These are phyloP conservation scores for Octodon degus DNA, from an alignment of 2,113 vertebrate species.

Conservation along the genomic window DNA sequence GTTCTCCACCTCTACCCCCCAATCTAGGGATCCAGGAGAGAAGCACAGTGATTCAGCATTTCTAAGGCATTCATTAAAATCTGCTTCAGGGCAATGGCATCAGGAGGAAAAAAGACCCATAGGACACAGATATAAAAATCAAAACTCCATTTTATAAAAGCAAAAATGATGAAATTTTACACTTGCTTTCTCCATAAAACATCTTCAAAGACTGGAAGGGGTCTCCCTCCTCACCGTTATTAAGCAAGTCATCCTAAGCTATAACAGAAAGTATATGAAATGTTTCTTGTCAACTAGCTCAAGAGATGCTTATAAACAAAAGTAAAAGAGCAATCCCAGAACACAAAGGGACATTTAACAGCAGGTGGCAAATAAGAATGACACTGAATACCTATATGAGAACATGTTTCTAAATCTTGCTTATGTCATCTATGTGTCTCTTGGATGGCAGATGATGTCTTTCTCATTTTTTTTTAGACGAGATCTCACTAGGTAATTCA, in stretches of 20 bases:
- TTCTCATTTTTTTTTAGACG: background rate
- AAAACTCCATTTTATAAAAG: conserved; percentile 34
- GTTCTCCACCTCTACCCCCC: conserved; percentile 50
- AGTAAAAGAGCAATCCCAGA: background rate
- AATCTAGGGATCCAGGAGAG: conserved; percentile 8
- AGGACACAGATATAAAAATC: conserved; percentile 33
- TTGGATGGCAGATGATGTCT: background rate
- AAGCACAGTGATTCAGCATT: conserved; percentile 78
- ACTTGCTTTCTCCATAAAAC: conserved; percentile 40
- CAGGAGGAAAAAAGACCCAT: background rate
- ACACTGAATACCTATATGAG: background rate
- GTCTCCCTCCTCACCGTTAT: conserved; percentile 14
- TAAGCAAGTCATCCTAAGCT: conserved; percentile 39
- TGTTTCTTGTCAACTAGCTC: conserved; percentile 13
- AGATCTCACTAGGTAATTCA: background rate
- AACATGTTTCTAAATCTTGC: background rate
- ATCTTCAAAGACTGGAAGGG: background rate
- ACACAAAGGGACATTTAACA: background rate
- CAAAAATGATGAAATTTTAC: conserved; percentile 7
- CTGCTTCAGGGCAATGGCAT: conserved; percentile 33
- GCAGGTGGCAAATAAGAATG: background rate
- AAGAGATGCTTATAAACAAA: conserved; percentile 26
- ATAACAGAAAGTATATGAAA: background rate
- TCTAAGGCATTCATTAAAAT: conserved; percentile 58
- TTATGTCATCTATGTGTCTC: background rate